Percentiles rank a stretch among this genome's conserved stretches.
Conservation (phyloP, 2,113 vertebrate genomes). For the Lagopus leucura region DNA sequence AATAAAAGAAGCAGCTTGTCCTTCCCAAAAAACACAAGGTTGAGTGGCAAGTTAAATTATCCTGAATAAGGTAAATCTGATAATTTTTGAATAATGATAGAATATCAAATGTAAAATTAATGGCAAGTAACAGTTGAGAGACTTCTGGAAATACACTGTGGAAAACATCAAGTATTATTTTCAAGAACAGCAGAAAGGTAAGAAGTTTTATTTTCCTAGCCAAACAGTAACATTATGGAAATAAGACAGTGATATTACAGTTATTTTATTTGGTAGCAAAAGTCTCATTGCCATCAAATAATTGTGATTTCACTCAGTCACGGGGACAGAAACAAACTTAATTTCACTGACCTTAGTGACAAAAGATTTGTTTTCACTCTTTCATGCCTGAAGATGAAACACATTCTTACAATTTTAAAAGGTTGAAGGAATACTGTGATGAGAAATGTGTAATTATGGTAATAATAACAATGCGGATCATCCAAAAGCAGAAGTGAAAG, state of each 20-base stretch:
- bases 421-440: neutral
- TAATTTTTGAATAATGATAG: neutral
- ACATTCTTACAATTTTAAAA: neutral
- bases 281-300: slow-evolving; percentile 3
- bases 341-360: neutral
- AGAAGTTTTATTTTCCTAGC: slow-evolving; percentile 48
- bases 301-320: neutral
- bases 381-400: slow-evolving; percentile 42
- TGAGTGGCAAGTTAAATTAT: slow-evolving; percentile 67
- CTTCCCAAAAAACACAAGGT: slow-evolving; percentile 8
- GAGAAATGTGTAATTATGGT: neutral
- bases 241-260: slow-evolving; percentile 25
- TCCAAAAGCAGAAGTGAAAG: neutral
- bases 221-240: neutral
- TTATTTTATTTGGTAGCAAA: slow-evolving; percentile 6
- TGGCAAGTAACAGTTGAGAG: neutral
- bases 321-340: neutral
- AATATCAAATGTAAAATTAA: slow-evolving; percentile 12
- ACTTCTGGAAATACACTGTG: slow-evolving; percentile 20
- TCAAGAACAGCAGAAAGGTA: slow-evolving; percentile 55
- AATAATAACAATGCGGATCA: neutral
- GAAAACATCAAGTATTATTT: neutral
- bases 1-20: slow-evolving; percentile 16
- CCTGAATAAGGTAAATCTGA: neutral
- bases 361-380: neutral